Conservation (phyloP, 2,797 vertebrate genomes). For the Odontamblyopus rebecca region DNA sequence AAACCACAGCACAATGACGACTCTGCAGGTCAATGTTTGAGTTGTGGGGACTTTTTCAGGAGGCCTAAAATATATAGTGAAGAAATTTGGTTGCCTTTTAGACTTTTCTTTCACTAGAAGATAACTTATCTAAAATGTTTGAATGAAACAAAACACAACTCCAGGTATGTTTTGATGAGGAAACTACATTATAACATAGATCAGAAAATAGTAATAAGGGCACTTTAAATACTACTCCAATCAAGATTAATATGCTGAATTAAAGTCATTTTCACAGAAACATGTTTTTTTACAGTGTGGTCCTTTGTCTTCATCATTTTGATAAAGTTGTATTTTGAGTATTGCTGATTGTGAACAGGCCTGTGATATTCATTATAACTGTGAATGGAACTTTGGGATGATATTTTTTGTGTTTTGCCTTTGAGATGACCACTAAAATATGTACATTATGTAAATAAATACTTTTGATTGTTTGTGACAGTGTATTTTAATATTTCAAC, state of each 20-base stretch:
- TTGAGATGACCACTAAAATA: constrained; percentile 1
- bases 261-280: background rate
- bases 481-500: background rate
- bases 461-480: background rate
- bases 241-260: background rate
- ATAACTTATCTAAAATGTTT: background rate
- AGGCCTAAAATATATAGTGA: too few species aligned
- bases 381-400: constrained; percentile 3
- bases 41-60: constrained; percentile 5
- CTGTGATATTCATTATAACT: background rate
- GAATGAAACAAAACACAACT: too few species aligned
- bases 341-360: background rate
- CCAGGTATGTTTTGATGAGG: too few species aligned
- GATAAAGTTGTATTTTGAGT: background rate
- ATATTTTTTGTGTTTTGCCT: background rate
- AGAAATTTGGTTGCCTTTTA: background rate
- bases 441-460: constrained; percentile 6
- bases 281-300: background rate
- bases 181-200: too few species aligned
- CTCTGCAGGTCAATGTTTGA: constrained; percentile 7
- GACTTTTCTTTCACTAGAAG: background rate
- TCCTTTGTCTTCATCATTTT: background rate
- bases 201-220: too few species aligned
- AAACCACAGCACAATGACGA: constrained; percentile 24
- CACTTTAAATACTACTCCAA: background rate